Base-by-base conservation (phyloP, 2,113 vertebrate species). In the Corydoras sp. region DNA sequence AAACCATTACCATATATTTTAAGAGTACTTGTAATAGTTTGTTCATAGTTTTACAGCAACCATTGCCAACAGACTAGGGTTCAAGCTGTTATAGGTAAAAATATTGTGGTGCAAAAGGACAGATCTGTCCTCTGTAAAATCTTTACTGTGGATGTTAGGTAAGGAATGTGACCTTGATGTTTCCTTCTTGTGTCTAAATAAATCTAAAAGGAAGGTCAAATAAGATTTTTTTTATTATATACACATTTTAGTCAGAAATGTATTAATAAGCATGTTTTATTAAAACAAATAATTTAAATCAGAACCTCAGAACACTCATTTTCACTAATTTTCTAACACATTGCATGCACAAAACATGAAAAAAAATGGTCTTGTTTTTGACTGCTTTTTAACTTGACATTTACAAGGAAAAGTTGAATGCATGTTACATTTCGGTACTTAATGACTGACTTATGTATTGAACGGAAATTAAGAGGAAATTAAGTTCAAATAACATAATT, bases 111-210 rank as follows among this genome's bases (percentile, higher is more conserved):
- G 6, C 4, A 10, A 62, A 9, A 32, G 51, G 9, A 54, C 50
- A 55, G 51, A 31, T 12, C 4, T 10, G 24, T 67, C 35, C 31
- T 14, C 51, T 56, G 31, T 67, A 5, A 7, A 31, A 1, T 56
- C 2, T 32, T 3, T 31, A 15, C 31, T 66, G 51, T 53, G 6
- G 14, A 54, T 10, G 29, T 9, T 11, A 15, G n/a, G 32, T 5
- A 6, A 43, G n/a, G 32, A 68, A 58, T 54, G 32, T 68, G 65
- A 48, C 3, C 54, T 68, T 56, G 65, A 68, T 68, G 31, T 68
- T 68, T 58, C 30, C 65, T 58, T 12, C 31, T 24, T 53, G 54
- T 48, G 5, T 48, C 29, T 66, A 9, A 55, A 66, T 54, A 10
- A 32, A 13, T 55, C 35, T 43, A 5, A 43, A 43, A 43, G 35